Evolutionary conservation across 2,113 vertebrate genomes (phyloP), one percentile per base, ranked within the genome.

Genomic region (Tichodroma muraria): DNA sequence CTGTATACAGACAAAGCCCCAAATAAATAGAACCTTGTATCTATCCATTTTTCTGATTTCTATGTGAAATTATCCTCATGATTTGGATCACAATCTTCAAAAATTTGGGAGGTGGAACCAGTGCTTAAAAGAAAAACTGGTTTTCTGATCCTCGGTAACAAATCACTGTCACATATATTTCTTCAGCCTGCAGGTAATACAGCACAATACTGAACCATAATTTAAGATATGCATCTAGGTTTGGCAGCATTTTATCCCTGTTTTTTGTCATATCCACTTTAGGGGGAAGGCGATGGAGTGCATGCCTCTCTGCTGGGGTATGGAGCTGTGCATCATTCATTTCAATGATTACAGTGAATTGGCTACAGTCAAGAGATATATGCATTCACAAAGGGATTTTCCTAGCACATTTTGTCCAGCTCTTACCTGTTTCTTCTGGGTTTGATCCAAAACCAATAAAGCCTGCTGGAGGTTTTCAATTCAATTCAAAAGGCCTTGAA

Each of bases 401-500:
- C 45, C 50, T 45, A 85, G 69, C n/a, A 81, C 37, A 24, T 72
- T 73, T 88, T 77, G 61, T 80, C 85, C 68, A 45, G 49, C 40
- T 90, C 77, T 90, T 93, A 89, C 85, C 86, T 94, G 59, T 84
- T 95, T 72, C 78, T 90, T 83, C 81, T 94, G 83, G 33, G 49
- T 68, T 93, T 94, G 49, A 65, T 88, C 90, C 92, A 96, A 96
- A 92, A 45, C 83, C 65, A 88, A 65, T 85, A 88, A 93, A 93
- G 69, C 63, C 65, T 52, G 65, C 38, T 64, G 53, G 50, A 86
- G n/a, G 45, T 64, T 96, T 90, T 90, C 72, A 76, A 44, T 72
- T 89, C 65, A 76, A 50, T 89, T 87, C 2, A 5, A 91, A 90
- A 80, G 76, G n/a, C 25, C 95, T 65, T 89, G 73, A 89, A 85